These are phyloP conservation scores for Drosophila bocki DNA, from an alignment of 1,140 invertebrate genomes.

Conservation along the genomic window DNA sequence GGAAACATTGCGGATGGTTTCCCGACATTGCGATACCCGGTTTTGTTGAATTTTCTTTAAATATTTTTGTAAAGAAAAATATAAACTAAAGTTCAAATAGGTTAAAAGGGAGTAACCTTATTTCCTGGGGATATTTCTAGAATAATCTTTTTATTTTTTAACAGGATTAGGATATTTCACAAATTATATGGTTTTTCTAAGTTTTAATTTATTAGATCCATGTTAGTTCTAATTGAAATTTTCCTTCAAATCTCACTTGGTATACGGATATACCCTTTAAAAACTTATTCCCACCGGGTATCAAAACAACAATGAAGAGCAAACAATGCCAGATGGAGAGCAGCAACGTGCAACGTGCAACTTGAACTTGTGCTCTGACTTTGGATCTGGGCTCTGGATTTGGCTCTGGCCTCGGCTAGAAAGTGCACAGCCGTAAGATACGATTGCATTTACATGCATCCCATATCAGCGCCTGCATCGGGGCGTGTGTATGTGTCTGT, in stretches of 20 bases:
- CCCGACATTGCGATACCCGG: neutral
- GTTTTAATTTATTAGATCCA: neutral
- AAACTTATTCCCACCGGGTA: slow-evolving; percentile 14
- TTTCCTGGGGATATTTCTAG: too few relatives aligned
- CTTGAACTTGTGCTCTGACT: slow-evolving; percentile 70
- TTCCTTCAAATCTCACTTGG: too few relatives aligned
- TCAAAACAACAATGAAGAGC: slow-evolving; percentile 59
- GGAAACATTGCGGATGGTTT: neutral
- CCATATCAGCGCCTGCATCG: slow-evolving; percentile 79
- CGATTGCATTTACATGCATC: slow-evolving; percentile 84
- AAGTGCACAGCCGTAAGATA: slow-evolving; percentile 83
- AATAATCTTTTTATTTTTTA: too few relatives aligned
- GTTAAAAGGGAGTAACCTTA: too few relatives aligned
- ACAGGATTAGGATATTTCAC: too few relatives aligned
- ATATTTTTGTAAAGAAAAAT: neutral
- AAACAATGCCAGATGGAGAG: slow-evolving; percentile 64
- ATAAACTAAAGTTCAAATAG: neutral
- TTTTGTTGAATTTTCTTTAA: neutral
- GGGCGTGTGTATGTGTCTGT: slow-evolving; percentile 62
- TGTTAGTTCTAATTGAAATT: neutral
- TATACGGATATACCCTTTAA: slow-evolving; percentile 1
- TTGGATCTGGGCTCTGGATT: slow-evolving; percentile 36
- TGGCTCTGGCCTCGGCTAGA: slow-evolving; percentile 61
- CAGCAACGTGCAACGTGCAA: slow-evolving; percentile 62
- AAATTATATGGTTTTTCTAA: too few relatives aligned